A percentile compares a stretch with the other conserved stretches of the same genome.
Evolutionary conservation across 2,797 vertebrate species (phyloP).

Genomic region (Syncerus caffer): DNA sequence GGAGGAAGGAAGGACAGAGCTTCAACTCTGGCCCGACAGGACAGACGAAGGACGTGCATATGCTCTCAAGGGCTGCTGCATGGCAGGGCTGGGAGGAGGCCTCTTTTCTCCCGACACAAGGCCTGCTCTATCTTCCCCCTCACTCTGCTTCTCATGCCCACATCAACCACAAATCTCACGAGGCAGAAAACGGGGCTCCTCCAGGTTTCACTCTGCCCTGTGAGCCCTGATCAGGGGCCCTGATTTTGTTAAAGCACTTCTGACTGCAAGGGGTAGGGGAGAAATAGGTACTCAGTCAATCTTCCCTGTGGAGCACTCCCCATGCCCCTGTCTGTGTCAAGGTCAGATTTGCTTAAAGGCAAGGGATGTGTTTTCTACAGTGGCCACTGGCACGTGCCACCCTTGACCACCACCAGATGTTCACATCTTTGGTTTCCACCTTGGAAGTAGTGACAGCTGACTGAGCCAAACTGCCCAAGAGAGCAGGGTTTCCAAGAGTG

Average conservation of each 20-base stretch:
- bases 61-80: neutral
- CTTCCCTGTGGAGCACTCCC: neutral
- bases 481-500: neutral
- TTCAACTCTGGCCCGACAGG: neutral
- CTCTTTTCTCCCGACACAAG: neutral
- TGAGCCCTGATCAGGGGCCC: neutral
- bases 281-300: neutral
- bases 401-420: neutral
- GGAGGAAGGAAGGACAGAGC: neutral
- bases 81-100: neutral
- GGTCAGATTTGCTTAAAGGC: neutral
- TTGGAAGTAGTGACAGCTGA: neutral
- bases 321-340: neutral
- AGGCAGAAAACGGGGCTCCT: neutral
- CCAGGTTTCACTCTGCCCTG: neutral
- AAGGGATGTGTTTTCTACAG: neutral
- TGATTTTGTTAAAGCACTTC: neutral
- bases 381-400: neutral
- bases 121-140: neutral
- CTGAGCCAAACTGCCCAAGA: neutral
- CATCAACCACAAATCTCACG: neutral
- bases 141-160: neutral
- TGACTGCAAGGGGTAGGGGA: neutral
- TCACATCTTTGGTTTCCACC: neutral
- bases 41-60: accelerated